A percentile compares a stretch with the other conserved stretches of the same genome.
These are phyloP conservation scores for Brachypteracias leptosomus DNA, from an alignment of 2,113 vertebrate genomes.

Conservation along the genomic window DNA sequence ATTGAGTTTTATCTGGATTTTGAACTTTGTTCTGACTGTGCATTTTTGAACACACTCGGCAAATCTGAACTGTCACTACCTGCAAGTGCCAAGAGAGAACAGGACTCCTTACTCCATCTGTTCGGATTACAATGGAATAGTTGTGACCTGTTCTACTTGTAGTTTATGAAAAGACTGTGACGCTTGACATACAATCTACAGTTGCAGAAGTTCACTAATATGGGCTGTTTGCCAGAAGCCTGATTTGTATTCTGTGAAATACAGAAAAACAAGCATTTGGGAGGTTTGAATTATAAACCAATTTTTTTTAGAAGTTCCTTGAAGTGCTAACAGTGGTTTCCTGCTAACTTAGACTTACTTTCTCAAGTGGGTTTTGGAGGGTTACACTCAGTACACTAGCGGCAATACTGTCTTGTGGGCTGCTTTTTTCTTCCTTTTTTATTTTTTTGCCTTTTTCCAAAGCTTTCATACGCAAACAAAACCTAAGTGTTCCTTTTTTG, in stretches of 20 bases:
- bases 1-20: conserved; percentile 68
- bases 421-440: not conserved
- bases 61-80: not conserved
- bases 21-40: conserved; percentile 35
- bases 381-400: not conserved
- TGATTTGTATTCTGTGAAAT: conserved; percentile 28
- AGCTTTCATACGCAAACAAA: not conserved
- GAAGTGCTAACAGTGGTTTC: not conserved
- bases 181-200: not conserved
- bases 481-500: not conserved
- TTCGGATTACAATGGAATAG: conserved; percentile 68
- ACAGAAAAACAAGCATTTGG: conserved; percentile 28
- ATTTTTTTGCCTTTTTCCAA: not conserved
- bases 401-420: conserved; percentile 6
- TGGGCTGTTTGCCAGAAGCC: conserved; percentile 30
- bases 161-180: conserved; percentile 50
- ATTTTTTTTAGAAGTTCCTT: conserved; percentile 57
- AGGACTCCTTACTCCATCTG: not conserved
- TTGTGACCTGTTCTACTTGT: not conserved
- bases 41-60: conserved; percentile 44
- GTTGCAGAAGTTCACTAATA: not conserved
- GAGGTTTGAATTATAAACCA: conserved; percentile 2
- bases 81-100: conserved; percentile 38
- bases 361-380: conserved; percentile 24
- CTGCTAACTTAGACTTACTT: conserved; percentile 11